phyloP scores from a whole-genome alignment of 2,888 invertebrate species.

The Drosophila silvestris region DNA sequence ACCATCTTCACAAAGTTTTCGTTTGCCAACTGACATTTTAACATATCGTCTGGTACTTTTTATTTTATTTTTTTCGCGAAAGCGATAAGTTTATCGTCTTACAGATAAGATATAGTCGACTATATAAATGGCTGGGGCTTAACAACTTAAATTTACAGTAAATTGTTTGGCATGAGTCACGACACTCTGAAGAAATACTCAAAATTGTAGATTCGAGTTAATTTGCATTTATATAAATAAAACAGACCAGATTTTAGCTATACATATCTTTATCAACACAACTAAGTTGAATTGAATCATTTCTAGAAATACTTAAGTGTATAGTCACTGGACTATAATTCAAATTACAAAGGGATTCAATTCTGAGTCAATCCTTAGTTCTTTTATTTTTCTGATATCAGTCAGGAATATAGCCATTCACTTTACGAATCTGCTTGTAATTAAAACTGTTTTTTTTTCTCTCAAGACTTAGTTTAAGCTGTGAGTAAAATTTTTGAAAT shows the following conservation, averaged over 20 bases:
- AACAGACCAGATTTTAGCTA: not conserved
- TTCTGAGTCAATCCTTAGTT: not conserved
- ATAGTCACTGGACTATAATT: not conserved
- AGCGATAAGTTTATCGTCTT: conserved; percentile 49
- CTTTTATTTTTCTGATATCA: not conserved
- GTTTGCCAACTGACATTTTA: conserved; percentile 17
- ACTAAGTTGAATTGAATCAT: not conserved
- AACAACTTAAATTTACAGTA: conserved; percentile 23
- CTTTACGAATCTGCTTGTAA: not conserved
- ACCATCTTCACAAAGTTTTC: conserved; percentile 1
- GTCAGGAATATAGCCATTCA: not conserved
- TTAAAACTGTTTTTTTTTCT: not conserved
- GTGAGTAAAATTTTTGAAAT: not conserved
- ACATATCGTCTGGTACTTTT: conserved; percentile 2
- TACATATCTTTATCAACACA: not conserved
- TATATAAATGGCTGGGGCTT: conserved; percentile 34
- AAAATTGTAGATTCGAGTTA: not conserved
- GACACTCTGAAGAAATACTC: conserved; percentile 23
- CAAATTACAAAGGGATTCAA: not conserved
- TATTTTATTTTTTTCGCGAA: not conserved
- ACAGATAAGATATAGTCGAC: conserved; percentile 48
- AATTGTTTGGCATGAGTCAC: conserved; percentile 45
- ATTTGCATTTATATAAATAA: not conserved
- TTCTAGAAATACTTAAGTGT: not conserved
- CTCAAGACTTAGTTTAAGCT: not conserved